Base-by-base conservation (phyloP, 2,113 vertebrate genomes). In the Rostratula benghalensis region DNA sequence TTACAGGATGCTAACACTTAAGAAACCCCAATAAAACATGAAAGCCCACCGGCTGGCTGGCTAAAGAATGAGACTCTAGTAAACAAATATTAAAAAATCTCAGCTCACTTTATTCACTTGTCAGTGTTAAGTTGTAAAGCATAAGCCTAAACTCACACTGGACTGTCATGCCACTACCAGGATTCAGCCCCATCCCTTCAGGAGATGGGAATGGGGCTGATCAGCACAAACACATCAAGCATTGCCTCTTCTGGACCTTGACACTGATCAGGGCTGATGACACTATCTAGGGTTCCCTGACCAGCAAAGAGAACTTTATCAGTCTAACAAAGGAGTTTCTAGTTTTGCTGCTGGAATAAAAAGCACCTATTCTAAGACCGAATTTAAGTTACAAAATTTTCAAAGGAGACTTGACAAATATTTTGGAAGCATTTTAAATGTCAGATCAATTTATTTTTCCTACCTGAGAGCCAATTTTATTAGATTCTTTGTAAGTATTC, bases 391-490 rank as follows among this genome's bases (percentile, higher is more conserved):
- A 68, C 12, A n/a, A 13, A 71, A 13, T 59, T 89, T 92, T 89
- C 51, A 89, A 67, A 43, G 41, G 19, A 71, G 50, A 80, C 13
- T 37, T 63, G 3, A 83, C 39, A 83, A 90, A 86, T 8, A 74
- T 85, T 88, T 70, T 22, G 35, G 46, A 91, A 92, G 63, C 50
- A 93, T 96, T 94, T 89, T 22, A 77, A 81, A 59, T 63, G n/a
- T 30, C 50, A 46, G 28, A 53, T 90, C n/a, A n/a, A 90, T 83
- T 87, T 85, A 46, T 67, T 94, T 83, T 82, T 90, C 30, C 78
- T 69, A 46, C 46, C 74, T 31, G 14, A 65, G 23, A 87, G 50
- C 4, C 41, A 48, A 20, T 76, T 74, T 85, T 77, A 80, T 79
- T 90, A 85, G 50, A 87, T 39, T 83, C 22, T 92, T 90, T 3